Evolutionary conservation across 2,888 invertebrate genomes (phyloP), one percentile per base, ranked within the genome.

Genomic region (Philereme transversata): DNA sequence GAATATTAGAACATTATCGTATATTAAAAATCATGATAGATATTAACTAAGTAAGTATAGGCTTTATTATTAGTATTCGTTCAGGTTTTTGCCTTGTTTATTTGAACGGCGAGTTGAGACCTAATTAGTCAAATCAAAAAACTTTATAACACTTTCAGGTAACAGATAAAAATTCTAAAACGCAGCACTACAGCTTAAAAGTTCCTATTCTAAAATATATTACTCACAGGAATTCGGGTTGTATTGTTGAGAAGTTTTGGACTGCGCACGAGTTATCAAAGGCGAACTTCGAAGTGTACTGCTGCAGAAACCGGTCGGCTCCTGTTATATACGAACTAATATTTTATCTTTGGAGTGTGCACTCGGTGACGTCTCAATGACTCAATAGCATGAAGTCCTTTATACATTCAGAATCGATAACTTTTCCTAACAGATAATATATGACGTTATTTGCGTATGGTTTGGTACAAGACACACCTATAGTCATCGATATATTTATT

Each of bases 291-390:
- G 40, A 50, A 33, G 50, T 45, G 7, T 53, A 69, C 65, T 69
- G 67, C 64, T 69, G 52, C 59, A 61, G 46, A 34, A 40, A 50
- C 55, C 60, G 46, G 53, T 50, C 34, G 1, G 35, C 41, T 34
- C 40, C 46, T 41, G 52, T 62, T 69, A 60, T 69, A 69, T 67
- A 64, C 59, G 35, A 62, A 65, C 64, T 40, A 62, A 53, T 47
- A 55, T 36, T 50, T 64, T 67, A 67, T 64, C 65, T 43, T 40
- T 56, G 44, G 36, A 52, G 45, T 59, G 51, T 55, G 50, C 52
- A 57, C 44, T 51, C 33, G 48, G 36, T 65, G 62, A 66, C 69
- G 67, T 61, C 35, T n/a, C 5, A 0, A 44, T 70, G 70, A 70
- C 51, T 68, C 68, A 70, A 35, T 51, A 45, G 43, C 56, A 49